Conservation (phyloP, 2,888 invertebrate genomes). For the Cartodere bifasciata region DNA sequence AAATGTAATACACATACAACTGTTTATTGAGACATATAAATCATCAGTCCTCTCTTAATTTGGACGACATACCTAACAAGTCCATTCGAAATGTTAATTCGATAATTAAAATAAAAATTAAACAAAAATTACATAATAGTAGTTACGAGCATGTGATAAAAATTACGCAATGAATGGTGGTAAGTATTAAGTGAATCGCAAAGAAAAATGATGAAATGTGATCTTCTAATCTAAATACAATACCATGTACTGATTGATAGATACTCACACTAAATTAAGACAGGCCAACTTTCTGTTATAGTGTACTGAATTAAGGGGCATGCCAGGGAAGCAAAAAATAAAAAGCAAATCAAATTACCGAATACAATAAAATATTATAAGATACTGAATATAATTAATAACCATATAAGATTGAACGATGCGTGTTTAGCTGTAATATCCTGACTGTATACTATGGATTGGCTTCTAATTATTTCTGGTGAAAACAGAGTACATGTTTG, state of each 20-base stretch:
- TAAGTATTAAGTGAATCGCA: too few relatives aligned
- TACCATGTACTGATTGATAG: constrained; percentile 27
- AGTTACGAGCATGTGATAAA: too few relatives aligned
- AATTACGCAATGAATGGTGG: too few relatives aligned
- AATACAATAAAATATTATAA: constrained; percentile 10
- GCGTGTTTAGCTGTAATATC: constrained; percentile 32
- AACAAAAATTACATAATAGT: too few relatives aligned
- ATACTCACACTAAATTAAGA: constrained; percentile 33
- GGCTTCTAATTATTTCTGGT: constrained; percentile 16
- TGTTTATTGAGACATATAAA: constrained; percentile 51
- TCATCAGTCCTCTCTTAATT: constrained; percentile 35
- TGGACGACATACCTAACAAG: constrained; percentile 29
- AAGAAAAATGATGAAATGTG: too few relatives aligned
- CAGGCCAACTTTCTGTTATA: too few relatives aligned
- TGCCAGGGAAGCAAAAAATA: constrained; percentile 28
- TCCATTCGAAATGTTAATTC: too few relatives aligned
- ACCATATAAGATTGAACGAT: constrained; percentile 22
- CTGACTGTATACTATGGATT: constrained; percentile 23
- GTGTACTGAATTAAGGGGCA: too few relatives aligned
- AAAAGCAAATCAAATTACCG: constrained; percentile 19
- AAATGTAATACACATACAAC: constrained; percentile 50
- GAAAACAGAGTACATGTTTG: constrained; percentile 34
- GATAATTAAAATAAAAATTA: too few relatives aligned
- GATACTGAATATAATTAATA: constrained; percentile 14
- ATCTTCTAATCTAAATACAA: too few relatives aligned